Base-by-base conservation (phyloP, 2,113 vertebrate genomes). In the Amphiprion percula region DNA sequence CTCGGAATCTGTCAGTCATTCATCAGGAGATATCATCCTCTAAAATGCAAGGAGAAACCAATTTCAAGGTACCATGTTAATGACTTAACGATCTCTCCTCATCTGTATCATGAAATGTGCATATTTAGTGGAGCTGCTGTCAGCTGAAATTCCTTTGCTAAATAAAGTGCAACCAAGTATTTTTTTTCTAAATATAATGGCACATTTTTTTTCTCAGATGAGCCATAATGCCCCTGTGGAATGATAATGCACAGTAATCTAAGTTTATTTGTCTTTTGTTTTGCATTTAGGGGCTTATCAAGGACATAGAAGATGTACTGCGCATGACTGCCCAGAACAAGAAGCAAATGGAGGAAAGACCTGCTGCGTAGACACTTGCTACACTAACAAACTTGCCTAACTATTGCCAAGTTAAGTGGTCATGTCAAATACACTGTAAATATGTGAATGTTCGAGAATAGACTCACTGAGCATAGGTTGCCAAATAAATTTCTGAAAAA, bases 41-140 rank as follows among this genome's bases (percentile, higher is more conserved):
- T 94, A 96, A 97, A 95, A 96, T 95, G 95, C 96, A 97, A 94
- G 96, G 95, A 95, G 95, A 97, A 96, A 98, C 94, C 95, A 98
- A 99, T 97, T 99, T 99, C 95, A 97, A 99, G 97, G 97, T 97
- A 96, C 93, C 92, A 77, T 95, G 96, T 96, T 97, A 97, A 98
- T 96, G 96, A 96, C 95, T 95, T 97, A 97, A 97, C 94, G 95
- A 97, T 97, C 95, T 93, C 65, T 75, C 52, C 74, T 87, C 47
- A 79, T 89, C 73, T 87, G 26, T 75, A 63, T 80, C 44, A 70
- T 82, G 53, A 52, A 77, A 76, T 54, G 26, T 80, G 59, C 59
- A 73, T 79, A 67, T 89, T 77, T 33, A 67, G 26, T 73, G 7
- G 66, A 59, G 23, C 30, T 66, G 33, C 21, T 46, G 23, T 87